Base-by-base conservation (phyloP, 2,888 invertebrate genomes). In the Nomada fucata region DNA sequence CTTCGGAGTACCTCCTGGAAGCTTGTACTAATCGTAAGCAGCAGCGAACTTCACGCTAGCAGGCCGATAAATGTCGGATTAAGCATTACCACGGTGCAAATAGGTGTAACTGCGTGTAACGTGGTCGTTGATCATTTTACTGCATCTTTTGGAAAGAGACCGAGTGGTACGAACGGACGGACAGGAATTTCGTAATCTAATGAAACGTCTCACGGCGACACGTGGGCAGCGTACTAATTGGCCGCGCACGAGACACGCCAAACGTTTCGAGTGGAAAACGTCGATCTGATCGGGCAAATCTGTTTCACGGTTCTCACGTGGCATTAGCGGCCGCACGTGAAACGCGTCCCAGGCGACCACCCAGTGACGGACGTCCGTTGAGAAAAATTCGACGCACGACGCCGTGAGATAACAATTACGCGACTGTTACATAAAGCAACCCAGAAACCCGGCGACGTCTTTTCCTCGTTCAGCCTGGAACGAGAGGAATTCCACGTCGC, bases 381-480 rank as follows among this genome's bases (percentile, higher is more conserved):
- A 42, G 71, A 87, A 87, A 77, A 86, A 86, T 82, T 87, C 84
- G 57, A 79, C 64, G 60, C 80, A 81, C 70, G 76, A 72, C 70
- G 70, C 71, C 67, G 71, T 82, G 79, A 82, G 77, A 78, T 80
- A 86, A 87, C 76, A 81, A 87, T 86, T 87, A 87, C 82, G 78
- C 71, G 77, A 61, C 74, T 78, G 70, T 87, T 87, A 81, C 85
- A 63, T 86, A 86, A 86, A 84, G 44, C 71, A 59, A 67, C 29
- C 44, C 69, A 78, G 78, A 70, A 83, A 70, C 60, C 36, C 55
- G 53, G 23, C 73, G 18, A 52, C 42, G 68, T 67, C 76, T 68
- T 84, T 75, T 26, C 67, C 79, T 63, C 68, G 63, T 61, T 47
- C 53, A 44, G 10, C 13, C 2, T 11, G 71, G 80, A 76, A 74